Evolutionary conservation across 1,140 invertebrate species (phyloP).

Genomic region (Chelonus insularis): DNA sequence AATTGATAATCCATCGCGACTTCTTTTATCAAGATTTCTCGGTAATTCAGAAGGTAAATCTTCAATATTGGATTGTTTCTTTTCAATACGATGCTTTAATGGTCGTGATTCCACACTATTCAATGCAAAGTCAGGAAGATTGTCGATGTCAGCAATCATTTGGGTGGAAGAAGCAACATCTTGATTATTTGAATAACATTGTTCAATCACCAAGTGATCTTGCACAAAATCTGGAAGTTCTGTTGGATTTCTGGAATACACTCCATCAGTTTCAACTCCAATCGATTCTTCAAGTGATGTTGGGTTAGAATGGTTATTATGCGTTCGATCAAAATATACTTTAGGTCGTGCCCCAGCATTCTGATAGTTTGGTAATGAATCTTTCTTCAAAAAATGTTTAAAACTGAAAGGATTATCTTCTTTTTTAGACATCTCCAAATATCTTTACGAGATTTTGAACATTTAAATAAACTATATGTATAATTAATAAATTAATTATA

Average conservation of each 20-base stretch:
- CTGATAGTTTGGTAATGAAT: constrained; percentile 53
- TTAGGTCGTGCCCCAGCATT: constrained; percentile 64
- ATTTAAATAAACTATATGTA: too few species aligned
- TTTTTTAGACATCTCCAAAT: constrained; percentile 3
- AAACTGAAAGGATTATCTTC: constrained; percentile 80
- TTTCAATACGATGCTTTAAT: constrained; percentile 36
- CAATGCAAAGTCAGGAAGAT: constrained; percentile 59
- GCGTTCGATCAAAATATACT: constrained; percentile 51
- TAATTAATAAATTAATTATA: too few species aligned
- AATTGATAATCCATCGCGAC: constrained; percentile 27
- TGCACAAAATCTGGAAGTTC: constrained; percentile 66
- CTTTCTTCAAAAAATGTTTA: constrained; percentile 73
- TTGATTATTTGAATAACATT: constrained; percentile 55
- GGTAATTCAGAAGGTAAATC: constrained; percentile 50
- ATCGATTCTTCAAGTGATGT: constrained; percentile 15
- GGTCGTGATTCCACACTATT: constrained; percentile 46
- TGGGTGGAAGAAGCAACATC: constrained; percentile 33
- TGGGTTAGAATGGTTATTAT: constrained; percentile 7
- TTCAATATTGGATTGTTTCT: constrained; percentile 33
- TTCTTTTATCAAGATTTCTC: constrained; percentile 39
- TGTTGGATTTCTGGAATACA: constrained; percentile 56
- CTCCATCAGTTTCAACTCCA: constrained; percentile 37
- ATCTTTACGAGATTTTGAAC: too few species aligned
- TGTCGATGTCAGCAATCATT: constrained; percentile 50
- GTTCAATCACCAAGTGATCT: constrained; percentile 65